Evolutionary conservation across 2,113 vertebrate genomes (phyloP).

Genomic region (Crypturellus undulatus): DNA sequence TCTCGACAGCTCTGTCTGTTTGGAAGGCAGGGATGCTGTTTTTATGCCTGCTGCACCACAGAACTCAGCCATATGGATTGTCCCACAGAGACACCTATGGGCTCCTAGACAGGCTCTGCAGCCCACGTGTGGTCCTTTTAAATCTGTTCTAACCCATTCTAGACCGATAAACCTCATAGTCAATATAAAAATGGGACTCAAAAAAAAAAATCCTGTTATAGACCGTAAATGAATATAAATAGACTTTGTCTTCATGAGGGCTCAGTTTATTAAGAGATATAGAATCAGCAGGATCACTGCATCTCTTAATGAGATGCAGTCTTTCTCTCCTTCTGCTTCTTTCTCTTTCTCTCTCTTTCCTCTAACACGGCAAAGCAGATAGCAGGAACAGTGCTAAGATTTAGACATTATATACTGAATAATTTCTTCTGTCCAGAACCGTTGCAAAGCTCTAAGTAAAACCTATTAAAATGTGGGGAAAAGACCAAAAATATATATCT

Average conservation of each 20-base stretch:
- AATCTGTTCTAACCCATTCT: neutral
- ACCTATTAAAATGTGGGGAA: constrained; percentile 53
- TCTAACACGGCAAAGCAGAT: neutral
- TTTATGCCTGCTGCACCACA: constrained; percentile 38
- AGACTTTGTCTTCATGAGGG: neutral
- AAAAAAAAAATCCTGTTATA: neutral
- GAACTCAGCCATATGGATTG: constrained; percentile 36
- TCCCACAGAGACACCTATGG: constrained; percentile 68
- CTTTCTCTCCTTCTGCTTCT: neutral
- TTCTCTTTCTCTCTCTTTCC: neutral
- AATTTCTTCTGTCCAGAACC: constrained; percentile 8
- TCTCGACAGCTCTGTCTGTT: constrained; percentile 25
- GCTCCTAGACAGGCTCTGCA: constrained; percentile 36
- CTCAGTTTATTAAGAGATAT: neutral
- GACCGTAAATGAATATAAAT: neutral
- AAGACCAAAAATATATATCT: constrained; percentile 27
- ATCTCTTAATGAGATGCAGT: neutral
- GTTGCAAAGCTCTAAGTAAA: constrained; percentile 36
- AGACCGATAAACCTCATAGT: neutral
- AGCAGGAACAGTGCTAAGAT: neutral
- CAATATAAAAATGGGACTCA: neutral
- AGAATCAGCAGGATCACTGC: neutral
- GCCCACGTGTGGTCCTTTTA: neutral
- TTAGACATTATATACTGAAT: neutral
- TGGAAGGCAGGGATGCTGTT: constrained; percentile 32